phyloP scores from a whole-genome alignment of 1,140 invertebrate genomes.

The Acromyrmex charruanus region DNA sequence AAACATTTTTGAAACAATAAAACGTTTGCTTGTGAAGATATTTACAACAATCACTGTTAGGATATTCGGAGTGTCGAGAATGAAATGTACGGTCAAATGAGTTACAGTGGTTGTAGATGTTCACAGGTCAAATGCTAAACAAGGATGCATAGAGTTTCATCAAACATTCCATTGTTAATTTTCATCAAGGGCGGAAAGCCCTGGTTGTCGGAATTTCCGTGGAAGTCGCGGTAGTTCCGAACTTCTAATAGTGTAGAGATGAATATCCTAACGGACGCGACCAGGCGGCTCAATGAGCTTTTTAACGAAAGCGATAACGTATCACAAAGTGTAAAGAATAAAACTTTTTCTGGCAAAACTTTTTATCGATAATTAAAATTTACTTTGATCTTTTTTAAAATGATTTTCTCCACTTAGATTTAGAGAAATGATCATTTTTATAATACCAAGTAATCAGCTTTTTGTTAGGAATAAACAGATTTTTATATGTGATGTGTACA shows the following conservation, averaged over 20 bases:
- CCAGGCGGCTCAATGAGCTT: neutral
- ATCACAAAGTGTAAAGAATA: neutral
- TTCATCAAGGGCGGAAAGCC: constrained; percentile 22
- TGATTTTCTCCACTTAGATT: neutral
- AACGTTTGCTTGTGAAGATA: neutral
- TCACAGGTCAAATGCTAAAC: constrained; percentile 31
- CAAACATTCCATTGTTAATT: constrained; percentile 43
- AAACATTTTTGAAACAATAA: neutral
- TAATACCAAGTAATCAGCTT: neutral
- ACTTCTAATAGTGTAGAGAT: constrained; percentile 46
- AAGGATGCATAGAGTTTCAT: constrained; percentile 18
- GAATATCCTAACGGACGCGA: constrained; percentile 30
- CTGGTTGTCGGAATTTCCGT: constrained; percentile 30
- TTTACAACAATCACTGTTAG: constrained; percentile 3
- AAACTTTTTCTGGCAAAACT: constrained; percentile 16
- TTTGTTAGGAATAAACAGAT: neutral
- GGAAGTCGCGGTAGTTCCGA: constrained; percentile 20
- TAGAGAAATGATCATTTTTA: neutral
- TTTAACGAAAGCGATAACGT: constrained; percentile 32
- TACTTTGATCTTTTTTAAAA: neutral
- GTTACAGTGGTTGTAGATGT: constrained; percentile 28
- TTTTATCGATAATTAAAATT: constrained; percentile 18
- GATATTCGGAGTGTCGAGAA: neutral
- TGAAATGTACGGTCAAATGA: constrained; percentile 26
- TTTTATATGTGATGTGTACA: too few species aligned